These are phyloP conservation scores for Pammene fasciana DNA, from an alignment of 2,888 invertebrate species.

Conservation along the genomic window DNA sequence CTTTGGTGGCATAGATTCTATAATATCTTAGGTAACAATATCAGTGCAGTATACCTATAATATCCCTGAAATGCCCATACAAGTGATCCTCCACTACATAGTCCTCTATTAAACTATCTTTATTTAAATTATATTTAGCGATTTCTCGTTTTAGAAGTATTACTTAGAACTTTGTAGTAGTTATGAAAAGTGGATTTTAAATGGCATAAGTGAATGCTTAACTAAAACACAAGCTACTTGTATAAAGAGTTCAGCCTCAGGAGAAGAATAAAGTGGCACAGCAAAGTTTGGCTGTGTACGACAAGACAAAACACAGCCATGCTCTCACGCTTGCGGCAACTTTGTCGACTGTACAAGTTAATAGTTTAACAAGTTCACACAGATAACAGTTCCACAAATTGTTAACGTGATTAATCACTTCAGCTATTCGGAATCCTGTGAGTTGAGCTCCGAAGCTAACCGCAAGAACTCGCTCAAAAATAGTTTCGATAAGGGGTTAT, in stretches of 20 bases:
- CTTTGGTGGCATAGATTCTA: background rate
- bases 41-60: background rate
- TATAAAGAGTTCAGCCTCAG: background rate
- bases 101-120: no score
- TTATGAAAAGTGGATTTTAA: no score
- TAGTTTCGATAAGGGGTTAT: constrained; percentile 47
- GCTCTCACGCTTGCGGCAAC: constrained; percentile 49
- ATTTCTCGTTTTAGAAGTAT: no score
- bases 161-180: no score
- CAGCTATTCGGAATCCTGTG: constrained; percentile 45
- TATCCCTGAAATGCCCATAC: background rate
- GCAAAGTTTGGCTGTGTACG: constrained; percentile 46
- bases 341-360: constrained; percentile 64
- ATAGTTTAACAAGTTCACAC: constrained; percentile 63
- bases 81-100: no score
- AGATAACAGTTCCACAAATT: constrained; percentile 60
- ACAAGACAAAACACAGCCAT: constrained; percentile 53
- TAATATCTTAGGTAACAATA: background rate
- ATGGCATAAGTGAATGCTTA: no score
- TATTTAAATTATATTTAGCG: no score
- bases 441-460: constrained; percentile 15
- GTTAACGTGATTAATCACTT: constrained; percentile 64
- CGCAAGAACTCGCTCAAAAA: constrained; percentile 47
- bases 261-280: constrained; percentile 47
- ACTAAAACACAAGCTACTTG: no score